phyloP scores from a whole-genome alignment of 2,113 vertebrate species.

The Eudorcas thomsonii region DNA sequence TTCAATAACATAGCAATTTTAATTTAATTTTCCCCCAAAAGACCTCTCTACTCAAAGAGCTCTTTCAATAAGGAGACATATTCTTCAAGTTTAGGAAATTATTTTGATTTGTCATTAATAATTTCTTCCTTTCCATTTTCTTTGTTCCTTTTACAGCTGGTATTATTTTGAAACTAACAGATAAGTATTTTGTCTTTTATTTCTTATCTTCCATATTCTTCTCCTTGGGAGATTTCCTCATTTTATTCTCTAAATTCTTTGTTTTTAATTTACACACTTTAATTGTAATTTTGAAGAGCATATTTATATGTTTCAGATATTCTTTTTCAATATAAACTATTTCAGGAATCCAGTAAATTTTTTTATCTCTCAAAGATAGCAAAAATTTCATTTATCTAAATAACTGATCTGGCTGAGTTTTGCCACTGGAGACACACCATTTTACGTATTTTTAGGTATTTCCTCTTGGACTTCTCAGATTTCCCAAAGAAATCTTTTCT shows the following conservation, averaged over 20 bases:
- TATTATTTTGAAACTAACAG: neutral
- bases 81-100: neutral
- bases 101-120: neutral
- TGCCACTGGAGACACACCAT: neutral
- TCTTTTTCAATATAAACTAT: neutral
- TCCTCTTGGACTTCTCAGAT: neutral
- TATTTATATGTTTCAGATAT: neutral
- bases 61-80: neutral
- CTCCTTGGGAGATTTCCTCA: neutral
- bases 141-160: neutral
- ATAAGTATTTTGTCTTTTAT: neutral
- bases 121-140: neutral
- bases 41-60: neutral
- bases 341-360: neutral
- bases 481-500: neutral
- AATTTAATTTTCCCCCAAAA: neutral
- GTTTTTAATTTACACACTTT: neutral
- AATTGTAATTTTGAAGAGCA: neutral
- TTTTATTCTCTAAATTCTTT: neutral
- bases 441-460: neutral
- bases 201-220: neutral
- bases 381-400: neutral
- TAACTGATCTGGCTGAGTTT: neutral
- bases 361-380: neutral
- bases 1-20: neutral